These are phyloP conservation scores for Epizoanthus ramosus DNA, from an alignment of 92 coral and sea anemone genomes.

Conservation along the genomic window DNA sequence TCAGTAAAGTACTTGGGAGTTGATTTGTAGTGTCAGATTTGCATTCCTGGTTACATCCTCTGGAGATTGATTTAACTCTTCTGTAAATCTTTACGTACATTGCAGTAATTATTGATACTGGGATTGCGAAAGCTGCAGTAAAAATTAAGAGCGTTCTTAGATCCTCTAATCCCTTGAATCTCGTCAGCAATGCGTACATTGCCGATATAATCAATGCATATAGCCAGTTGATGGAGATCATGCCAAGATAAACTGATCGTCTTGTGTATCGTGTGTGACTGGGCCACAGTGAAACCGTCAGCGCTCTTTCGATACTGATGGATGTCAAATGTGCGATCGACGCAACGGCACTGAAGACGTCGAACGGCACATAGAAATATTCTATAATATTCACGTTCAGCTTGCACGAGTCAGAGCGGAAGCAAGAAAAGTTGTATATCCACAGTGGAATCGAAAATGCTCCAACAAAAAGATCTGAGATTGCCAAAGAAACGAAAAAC, in stretches of 20 bases:
- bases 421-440: conserved; percentile 17
- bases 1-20: not conserved
- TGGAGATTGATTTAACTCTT: conserved; percentile 38
- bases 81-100: conserved; percentile 53
- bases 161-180: not conserved
- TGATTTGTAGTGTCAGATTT: not conserved
- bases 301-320: conserved; percentile 59
- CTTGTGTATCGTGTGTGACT: conserved; percentile 13
- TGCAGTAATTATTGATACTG: conserved; percentile 36
- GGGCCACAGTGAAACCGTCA: conserved; percentile 51
- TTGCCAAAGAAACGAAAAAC: conserved; percentile 50
- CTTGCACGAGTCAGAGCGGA: too few relatives aligned
- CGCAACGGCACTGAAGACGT: conserved; percentile 70
- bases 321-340: conserved; percentile 65
- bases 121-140: conserved; percentile 55
- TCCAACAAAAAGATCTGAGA: conserved; percentile 46
- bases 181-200: conserved; percentile 16
- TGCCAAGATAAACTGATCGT: conserved; percentile 38
- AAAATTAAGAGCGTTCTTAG: conserved; percentile 52
- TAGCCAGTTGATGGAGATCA: conserved; percentile 60
- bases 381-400: too few relatives aligned
- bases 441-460: conserved; percentile 43
- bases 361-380: conserved; percentile 50
- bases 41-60: conserved; percentile 14
- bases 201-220: conserved; percentile 49